Base-by-base conservation (phyloP, 2,888 invertebrate genomes). In the Eremobia ochroleuca region DNA sequence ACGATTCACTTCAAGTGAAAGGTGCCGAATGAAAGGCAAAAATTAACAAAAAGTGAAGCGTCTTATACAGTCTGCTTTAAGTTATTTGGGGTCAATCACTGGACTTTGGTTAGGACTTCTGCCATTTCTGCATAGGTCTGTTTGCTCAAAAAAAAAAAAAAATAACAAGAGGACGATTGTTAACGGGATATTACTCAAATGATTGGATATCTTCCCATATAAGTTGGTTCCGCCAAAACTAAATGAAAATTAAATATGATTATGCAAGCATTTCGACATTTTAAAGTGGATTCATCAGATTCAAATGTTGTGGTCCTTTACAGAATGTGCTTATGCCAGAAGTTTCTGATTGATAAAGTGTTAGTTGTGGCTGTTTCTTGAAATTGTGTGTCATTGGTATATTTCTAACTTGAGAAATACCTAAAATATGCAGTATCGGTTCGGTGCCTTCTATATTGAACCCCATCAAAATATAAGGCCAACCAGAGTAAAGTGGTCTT, bases 241-340 rank as follows among this genome's bases (percentile, higher is more conserved):
- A 31, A 52, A 37, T 25, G 1, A 31, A 73, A 37, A 43, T n/a
- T 73, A 0, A 31, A 67, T 25, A 28, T n/a, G n/a, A 49, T 5
- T 28, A 81, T 28, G 34, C 25, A 28, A 28, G 18, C 49, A 59
- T 82, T 68, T 73, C 46, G 8, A 34, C 3, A 79, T 28, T n/a
- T 55, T 21, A 28, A 72, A 46, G 37, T 72, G 28, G 4, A 21
- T 13, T 25, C 52, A 34, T 9, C 28, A 6, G 5, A 49, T 76
- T 62, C 0, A n/a, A 59, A 66, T 72, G 46, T 80, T 8, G 46
- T 9, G 31, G 61, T 67, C 67, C 74, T 72, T 31, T 65, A 59
- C 31, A 55, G 37, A 59, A 72, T 62, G 4, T 46, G 43, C 25
- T 18, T 37, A 40, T 5, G 4, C 31, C 40, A 52, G n/a, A 52